Base-by-base conservation (phyloP, 2,797 vertebrate species). In the Chelmon rostratus region DNA sequence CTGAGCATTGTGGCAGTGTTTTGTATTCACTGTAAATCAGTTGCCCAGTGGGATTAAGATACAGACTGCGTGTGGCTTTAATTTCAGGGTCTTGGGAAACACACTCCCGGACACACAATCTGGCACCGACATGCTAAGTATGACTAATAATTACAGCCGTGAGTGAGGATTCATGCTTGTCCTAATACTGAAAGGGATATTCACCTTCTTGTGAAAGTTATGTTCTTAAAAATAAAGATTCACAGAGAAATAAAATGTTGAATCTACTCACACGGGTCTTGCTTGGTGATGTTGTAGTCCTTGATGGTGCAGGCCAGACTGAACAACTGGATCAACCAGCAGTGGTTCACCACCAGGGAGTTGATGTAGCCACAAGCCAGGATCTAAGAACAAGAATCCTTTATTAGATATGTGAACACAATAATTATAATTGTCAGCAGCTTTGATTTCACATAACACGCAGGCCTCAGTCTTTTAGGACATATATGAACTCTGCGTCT, bases 241-340 rank as follows among this genome's bases (percentile, higher is more conserved):
- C 31, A 59, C 6, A 8, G 38, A 40, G 8, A 40, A 3, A 15
- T 19, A 1, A 21, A 47, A 58, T 13, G 50, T 28, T 46, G 21
- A 58, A 21, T 53, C 37, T 82, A 95, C 97, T 96, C 94, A 98
- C 96, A 68, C 63, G 5, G 0, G 0, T 19, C 13, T 42, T 71
- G 42, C 2, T 44, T 42, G 40, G 40, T 6, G 35, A 61, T 62
- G 0, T 93, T 85, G 86, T 99, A 99, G 25, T 96, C 97, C 89
- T 99, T 98, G 76, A 99, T 98, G 35, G 98, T 99, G 91, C 98
- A 99, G 68, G 97, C 96, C 84, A 99, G 89, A 88, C 98, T 99
- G 87, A 98, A 94, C 46, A 98, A 86, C 88, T 99, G 98, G 89
- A 99, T 97, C 73, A 98, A 82, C 98, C 98, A 99, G 91, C 98